phyloP scores from a whole-genome alignment of 2,888 invertebrate species.

The Platycheirus albimanus region DNA sequence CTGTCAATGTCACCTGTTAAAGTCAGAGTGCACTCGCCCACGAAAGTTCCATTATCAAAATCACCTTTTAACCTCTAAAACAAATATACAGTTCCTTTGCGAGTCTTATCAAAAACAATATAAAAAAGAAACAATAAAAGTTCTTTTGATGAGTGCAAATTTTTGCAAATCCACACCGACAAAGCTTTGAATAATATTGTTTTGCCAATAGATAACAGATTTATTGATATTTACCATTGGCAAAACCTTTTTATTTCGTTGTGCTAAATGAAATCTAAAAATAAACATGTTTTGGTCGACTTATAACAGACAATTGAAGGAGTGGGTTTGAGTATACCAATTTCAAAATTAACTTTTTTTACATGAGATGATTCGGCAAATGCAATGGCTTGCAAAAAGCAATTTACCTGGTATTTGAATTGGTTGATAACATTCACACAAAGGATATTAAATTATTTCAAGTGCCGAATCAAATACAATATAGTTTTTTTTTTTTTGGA shows the following conservation, averaged over 20 bases:
- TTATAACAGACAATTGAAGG: neutral
- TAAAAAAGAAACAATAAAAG: too few relatives aligned
- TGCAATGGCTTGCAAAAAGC: too few relatives aligned
- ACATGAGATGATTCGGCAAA: too few relatives aligned
- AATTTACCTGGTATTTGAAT: too few relatives aligned
- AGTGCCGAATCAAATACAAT: too few relatives aligned
- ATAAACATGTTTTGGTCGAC: neutral
- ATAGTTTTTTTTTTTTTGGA: too few relatives aligned
- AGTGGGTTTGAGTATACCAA: too few relatives aligned
- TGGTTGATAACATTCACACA: too few relatives aligned
- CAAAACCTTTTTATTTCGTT: neutral
- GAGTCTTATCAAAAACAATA: conserved; percentile 1
- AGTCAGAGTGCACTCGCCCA: conserved; percentile 12
- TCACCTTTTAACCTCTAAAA: conserved; percentile 4
- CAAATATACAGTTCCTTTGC: too few relatives aligned
- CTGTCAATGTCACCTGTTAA: conserved; percentile 1
- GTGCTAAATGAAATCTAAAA: conserved; percentile 1
- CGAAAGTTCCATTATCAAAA: conserved; percentile 11
- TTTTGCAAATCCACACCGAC: neutral
- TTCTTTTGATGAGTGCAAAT: neutral
- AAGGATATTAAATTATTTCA: too few relatives aligned
- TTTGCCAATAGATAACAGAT: conserved; percentile 5
- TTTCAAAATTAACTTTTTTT: too few relatives aligned
- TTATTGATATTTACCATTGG: neutral
- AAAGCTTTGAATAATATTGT: neutral